Conservation (phyloP, 23 tunicate species). For the Halocynthia roretzi region DNA sequence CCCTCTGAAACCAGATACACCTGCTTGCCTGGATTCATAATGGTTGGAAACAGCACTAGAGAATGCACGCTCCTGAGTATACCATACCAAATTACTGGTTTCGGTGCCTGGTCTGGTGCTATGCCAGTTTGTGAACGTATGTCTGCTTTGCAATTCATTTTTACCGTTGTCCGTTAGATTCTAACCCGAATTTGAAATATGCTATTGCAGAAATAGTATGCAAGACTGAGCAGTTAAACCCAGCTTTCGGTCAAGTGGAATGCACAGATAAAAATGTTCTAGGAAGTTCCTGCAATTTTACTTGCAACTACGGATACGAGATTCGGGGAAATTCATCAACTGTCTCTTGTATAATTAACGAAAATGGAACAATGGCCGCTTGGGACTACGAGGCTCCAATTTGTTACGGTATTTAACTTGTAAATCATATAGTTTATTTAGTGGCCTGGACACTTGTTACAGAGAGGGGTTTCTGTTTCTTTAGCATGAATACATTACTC, state of each 20-base stretch:
- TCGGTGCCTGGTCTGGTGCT: conserved; percentile 6
- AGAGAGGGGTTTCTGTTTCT: too few species aligned
- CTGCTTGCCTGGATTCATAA: not conserved
- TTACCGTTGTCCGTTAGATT: too few species aligned
- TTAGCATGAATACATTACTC: too few species aligned
- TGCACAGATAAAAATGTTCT: not conserved
- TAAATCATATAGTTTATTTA: too few species aligned
- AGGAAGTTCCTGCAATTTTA: not conserved
- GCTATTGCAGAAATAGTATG: not conserved
- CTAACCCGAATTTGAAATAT: not conserved
- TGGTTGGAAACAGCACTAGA: conserved; percentile 4
- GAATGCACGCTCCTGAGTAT: not conserved
- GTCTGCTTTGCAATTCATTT: not conserved
- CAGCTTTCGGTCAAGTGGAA: not conserved
- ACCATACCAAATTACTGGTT: not conserved
- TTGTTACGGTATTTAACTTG: too few species aligned
- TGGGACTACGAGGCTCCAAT: too few species aligned
- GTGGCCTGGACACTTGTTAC: too few species aligned
- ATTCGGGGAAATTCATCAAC: not conserved
- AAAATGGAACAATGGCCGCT: too few species aligned
- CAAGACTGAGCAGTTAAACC: not conserved
- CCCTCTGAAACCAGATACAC: not conserved
- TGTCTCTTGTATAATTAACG: not conserved
- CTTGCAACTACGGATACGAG: not conserved
- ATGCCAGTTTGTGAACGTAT: not conserved